A percentile compares a stretch with the other conserved stretches of the same genome.
Evolutionary conservation across 2,797 vertebrate genomes (phyloP).

Genomic region (Loris lydekkerianus): DNA sequence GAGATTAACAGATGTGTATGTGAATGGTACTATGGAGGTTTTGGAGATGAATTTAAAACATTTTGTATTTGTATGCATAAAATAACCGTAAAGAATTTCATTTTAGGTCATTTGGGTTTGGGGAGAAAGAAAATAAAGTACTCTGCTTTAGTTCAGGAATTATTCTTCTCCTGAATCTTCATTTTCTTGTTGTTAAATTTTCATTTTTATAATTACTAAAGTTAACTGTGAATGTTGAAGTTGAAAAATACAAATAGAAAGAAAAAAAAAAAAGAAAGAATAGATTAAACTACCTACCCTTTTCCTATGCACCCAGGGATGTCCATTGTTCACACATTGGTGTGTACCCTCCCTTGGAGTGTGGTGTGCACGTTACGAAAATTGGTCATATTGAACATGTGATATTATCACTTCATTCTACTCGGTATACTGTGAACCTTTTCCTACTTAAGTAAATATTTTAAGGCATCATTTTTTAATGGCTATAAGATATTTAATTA

Average conservation of each 20-base stretch:
- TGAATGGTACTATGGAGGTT: neutral
- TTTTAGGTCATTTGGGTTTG: neutral
- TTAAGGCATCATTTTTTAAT: constrained; percentile 35
- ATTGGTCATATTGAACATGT: neutral
- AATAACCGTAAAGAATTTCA: constrained; percentile 11
- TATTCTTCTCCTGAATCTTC: neutral
- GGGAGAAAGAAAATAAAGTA: constrained; percentile 30
- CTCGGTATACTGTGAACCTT: neutral
- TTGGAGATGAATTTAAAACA: constrained; percentile 42
- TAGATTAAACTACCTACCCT: neutral
- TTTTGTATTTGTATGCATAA: constrained; percentile 14
- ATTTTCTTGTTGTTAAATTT: constrained; percentile 22
- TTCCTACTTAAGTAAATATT: neutral
- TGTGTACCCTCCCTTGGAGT: neutral
- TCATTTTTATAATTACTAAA: constrained; percentile 3
- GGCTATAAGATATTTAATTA: neutral
- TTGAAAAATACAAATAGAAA: neutral
- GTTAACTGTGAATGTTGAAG: constrained; percentile 25
- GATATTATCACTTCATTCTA: neutral
- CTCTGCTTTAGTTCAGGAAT: neutral
- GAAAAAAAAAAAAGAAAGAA: neutral
- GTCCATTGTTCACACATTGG: neutral
- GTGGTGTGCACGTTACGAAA: neutral
- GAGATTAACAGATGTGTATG: neutral
- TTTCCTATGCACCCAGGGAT: neutral